Percentiles rank a stretch among this genome's conserved stretches.
phyloP scores from a whole-genome alignment of 2,797 vertebrate species.

The Intellagama lesueurii region DNA sequence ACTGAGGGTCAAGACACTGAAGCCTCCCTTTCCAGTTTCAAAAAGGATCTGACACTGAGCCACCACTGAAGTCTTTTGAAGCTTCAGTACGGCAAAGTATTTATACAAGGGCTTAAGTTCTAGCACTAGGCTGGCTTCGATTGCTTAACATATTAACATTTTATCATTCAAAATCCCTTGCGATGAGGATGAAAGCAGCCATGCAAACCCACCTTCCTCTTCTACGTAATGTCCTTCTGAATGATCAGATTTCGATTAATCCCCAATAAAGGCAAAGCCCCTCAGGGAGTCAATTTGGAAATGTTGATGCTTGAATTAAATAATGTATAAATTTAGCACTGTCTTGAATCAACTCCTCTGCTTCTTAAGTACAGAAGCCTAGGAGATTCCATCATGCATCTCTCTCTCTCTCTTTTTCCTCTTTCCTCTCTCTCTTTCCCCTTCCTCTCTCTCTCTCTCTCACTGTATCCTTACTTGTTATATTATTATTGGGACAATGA shows the following conservation, averaged over 20 bases:
- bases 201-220: background rate
- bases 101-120: background rate
- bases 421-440: background rate
- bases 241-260: constrained; percentile 51
- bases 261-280: constrained; percentile 25
- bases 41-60: background rate
- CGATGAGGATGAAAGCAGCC: background rate
- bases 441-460: background rate
- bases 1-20: background rate
- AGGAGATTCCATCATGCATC: background rate
- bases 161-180: constrained; percentile 1
- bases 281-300: constrained; percentile 56
- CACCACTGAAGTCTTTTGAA: background rate
- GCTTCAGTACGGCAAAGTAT: background rate
- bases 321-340: constrained; percentile 40
- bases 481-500: constrained; percentile 54
- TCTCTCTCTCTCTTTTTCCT: background rate
- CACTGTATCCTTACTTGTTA: constrained; percentile 6
- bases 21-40: background rate
- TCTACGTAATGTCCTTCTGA: background rate
- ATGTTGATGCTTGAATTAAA: constrained; percentile 61
- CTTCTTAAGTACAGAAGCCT: constrained; percentile 30
- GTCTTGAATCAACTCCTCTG: constrained; percentile 60
- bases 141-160: constrained; percentile 23
- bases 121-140: background rate